Base-by-base conservation (phyloP, 2,888 invertebrate genomes). In the Druceiella hillmani region DNA sequence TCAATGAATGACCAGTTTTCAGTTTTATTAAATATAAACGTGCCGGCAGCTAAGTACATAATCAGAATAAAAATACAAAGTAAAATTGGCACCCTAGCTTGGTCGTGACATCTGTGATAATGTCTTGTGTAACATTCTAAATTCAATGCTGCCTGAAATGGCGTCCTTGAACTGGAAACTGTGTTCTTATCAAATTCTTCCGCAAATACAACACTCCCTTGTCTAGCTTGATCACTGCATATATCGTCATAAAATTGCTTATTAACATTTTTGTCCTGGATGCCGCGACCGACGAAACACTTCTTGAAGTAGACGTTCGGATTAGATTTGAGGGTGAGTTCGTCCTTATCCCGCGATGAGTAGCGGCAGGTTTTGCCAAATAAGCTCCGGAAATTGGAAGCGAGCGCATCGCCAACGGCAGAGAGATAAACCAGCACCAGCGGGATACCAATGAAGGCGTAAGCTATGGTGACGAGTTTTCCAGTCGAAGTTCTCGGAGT, bases 1-100 rank as follows among this genome's bases (percentile, higher is more conserved):
- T 94, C 94, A 35, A 94, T 71, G 25, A 89, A 77, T 42, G 81
- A 83, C 98, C 97, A 98, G 49, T 81, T 80, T 61, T 97, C 97
- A 57, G 94, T 84, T 36, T 85, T 76, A 43, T 87, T 84, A 63
- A 98, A 98, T 47, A 97, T 75, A 41, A 89, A 71, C 1, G 94
- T 88, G 9, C 97, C 97, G 20, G 89, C 81, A 40, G 85, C 83
- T 53, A 97, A 80, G 64, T 97, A 97, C 48, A 83, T 76, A 31
- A 89, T 73, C 53, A 97, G 81, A 27, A 95, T 83, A 49, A 90
- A 68, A 43, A 94, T 68, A 57, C 93, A 92, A 33, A 97, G 75
- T 36, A 82, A 78, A 41, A 94, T 83, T 31, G 97, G 97, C 41
- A 97, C 93, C 48, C 87, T 76, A 35, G 85, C 79, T 48, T 76